Evolutionary conservation across 2,797 vertebrate genomes (phyloP).

Genomic region (Enteromius trimaculatus): DNA sequence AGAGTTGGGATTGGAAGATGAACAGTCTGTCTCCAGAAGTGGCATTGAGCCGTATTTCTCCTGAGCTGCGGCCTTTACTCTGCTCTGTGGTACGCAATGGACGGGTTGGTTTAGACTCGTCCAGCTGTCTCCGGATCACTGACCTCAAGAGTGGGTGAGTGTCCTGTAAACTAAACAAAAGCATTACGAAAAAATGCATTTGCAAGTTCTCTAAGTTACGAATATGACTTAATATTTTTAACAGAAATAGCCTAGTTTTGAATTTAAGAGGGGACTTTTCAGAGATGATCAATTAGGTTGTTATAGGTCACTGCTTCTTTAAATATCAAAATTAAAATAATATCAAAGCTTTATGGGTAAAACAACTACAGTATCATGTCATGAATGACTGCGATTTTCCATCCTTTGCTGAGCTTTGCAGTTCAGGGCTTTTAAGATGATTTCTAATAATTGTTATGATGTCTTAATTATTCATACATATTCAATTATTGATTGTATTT

Average conservation of each 20-base stretch:
- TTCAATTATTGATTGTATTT: not conserved
- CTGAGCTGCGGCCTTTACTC: conserved; percentile 89
- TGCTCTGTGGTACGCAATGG: conserved; percentile 93
- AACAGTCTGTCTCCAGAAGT: conserved; percentile 93
- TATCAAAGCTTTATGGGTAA: not conserved
- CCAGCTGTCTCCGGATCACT: conserved; percentile 93
- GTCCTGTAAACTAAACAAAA: not conserved
- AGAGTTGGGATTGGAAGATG: conserved; percentile 69
- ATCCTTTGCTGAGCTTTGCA: not conserved
- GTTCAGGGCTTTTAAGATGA: not conserved
- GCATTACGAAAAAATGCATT: not conserved
- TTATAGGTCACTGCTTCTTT: not conserved
- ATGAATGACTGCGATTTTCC: not conserved
- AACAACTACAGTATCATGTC: not conserved
- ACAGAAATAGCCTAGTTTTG: not conserved
- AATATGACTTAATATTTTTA: conserved; percentile 13
- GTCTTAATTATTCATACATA: not conserved
- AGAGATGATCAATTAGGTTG: not conserved
- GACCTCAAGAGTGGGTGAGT: conserved; percentile 97
- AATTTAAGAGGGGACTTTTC: not conserved
- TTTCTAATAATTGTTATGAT: not conserved
- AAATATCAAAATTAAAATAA: not conserved
- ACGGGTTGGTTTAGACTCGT: conserved; percentile 94
- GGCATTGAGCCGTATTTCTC: conserved; percentile 92
- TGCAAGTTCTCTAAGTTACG: not conserved